Evolutionary conservation across 1,140 invertebrate species (phyloP).

Genomic region (Notospermus geniculatus): DNA sequence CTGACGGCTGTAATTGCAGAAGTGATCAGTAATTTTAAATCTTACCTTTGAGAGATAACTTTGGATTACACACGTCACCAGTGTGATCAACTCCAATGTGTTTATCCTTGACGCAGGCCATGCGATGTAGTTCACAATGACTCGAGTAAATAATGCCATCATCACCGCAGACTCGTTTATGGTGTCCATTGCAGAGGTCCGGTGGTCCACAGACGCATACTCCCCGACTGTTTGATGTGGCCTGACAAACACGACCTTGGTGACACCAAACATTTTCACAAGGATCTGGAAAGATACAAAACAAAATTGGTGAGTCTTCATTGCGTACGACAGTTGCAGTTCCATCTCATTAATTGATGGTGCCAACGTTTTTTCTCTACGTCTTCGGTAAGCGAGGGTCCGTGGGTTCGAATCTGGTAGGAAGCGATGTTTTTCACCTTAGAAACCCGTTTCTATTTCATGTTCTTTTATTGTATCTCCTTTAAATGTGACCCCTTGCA

Average conservation of each 20-base stretch:
- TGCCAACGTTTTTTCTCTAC: too few species aligned
- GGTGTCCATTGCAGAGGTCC: constrained; percentile 59
- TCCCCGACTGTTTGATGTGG: constrained; percentile 55
- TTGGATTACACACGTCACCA: constrained; percentile 18
- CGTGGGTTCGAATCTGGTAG: too few species aligned
- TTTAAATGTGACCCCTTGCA: too few species aligned
- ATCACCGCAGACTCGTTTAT: constrained; percentile 69
- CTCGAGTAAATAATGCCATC: constrained; percentile 72
- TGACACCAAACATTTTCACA: constrained; percentile 68
- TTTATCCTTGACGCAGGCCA: constrained; percentile 64
- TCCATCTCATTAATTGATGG: too few species aligned
- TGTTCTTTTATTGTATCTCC: too few species aligned
- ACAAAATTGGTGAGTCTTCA: too few species aligned
- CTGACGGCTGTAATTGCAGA: too few species aligned
- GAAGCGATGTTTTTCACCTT: too few species aligned
- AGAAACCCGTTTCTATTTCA: too few species aligned
- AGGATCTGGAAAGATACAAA: constrained; percentile 56
- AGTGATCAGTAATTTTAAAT: too few species aligned
- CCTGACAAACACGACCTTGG: constrained; percentile 66
- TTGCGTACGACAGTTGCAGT: too few species aligned
- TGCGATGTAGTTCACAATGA: constrained; percentile 73
- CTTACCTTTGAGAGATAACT: constrained; percentile 11
- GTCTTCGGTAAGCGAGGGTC: too few species aligned
- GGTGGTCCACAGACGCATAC: constrained; percentile 66
- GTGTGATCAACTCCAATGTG: constrained; percentile 61